Conservation (phyloP, 2,797 vertebrate species). For the Tapirus indicus region DNA sequence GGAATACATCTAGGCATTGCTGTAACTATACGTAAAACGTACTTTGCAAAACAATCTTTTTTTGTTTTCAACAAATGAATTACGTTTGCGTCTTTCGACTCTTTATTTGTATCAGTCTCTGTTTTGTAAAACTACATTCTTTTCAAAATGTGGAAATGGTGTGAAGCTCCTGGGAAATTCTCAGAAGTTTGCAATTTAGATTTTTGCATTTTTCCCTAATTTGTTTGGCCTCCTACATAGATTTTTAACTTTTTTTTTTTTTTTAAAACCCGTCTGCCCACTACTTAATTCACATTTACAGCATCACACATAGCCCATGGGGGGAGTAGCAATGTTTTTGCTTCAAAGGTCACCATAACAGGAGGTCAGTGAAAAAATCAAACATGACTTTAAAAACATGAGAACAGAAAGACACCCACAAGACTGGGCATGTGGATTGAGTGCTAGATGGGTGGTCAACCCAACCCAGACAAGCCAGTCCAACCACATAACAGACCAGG, state of each 20-base stretch:
- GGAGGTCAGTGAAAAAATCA: slow-evolving; percentile 82
- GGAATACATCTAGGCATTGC: not conserved
- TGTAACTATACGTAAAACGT: slow-evolving; percentile 35
- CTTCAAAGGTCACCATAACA: slow-evolving; percentile 79
- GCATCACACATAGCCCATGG: not conserved
- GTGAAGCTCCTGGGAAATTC: slow-evolving; percentile 59
- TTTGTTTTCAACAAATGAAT: slow-evolving; percentile 63
- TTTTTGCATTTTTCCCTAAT: slow-evolving; percentile 31
- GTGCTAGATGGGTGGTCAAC: slow-evolving; percentile 84
- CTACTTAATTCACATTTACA: slow-evolving; percentile 77
- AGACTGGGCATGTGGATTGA: slow-evolving; percentile 68
- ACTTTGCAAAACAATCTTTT: slow-evolving; percentile 16
- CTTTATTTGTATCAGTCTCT: slow-evolving; percentile 32
- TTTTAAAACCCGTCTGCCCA: not conserved
- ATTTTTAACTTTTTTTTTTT: slow-evolving; percentile 62
- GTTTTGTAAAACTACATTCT: slow-evolving; percentile 60
- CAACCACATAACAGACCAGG: slow-evolving; percentile 84
- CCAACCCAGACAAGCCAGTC: slow-evolving; percentile 79
- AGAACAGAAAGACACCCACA: slow-evolving; percentile 74
- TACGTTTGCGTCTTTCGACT: slow-evolving; percentile 8
- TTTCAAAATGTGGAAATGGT: slow-evolving; percentile 71
- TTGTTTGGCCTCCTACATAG: slow-evolving; percentile 48
- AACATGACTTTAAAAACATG: slow-evolving; percentile 81
- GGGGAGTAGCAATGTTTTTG: slow-evolving; percentile 71
- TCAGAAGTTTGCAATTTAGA: slow-evolving; percentile 69